These are phyloP conservation scores for Sinopyrophorus schimmeli DNA, from an alignment of 2,888 invertebrate species.

Conservation along the genomic window DNA sequence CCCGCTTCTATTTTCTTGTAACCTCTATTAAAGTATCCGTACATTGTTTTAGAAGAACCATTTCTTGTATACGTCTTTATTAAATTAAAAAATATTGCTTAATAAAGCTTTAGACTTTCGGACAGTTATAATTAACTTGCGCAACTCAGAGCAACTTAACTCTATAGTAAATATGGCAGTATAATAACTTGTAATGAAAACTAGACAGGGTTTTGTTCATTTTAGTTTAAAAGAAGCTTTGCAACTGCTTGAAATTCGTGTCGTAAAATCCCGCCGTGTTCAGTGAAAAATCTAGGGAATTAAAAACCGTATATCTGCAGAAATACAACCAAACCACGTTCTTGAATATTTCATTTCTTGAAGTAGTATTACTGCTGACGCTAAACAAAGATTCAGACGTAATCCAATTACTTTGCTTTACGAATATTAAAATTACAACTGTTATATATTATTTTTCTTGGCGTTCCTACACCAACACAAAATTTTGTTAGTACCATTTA, in stretches of 20 bases:
- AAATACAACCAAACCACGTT: conserved; percentile 35
- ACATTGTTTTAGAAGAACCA: too few species aligned
- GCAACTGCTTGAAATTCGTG: conserved; percentile 34
- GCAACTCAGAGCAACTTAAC: too few species aligned
- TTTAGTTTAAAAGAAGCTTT: conserved; percentile 21
- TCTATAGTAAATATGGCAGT: conserved; percentile 15
- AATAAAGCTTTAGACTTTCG: too few species aligned
- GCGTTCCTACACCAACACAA: conserved; percentile 28
- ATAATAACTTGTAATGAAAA: conserved; percentile 14
- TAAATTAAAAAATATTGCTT: too few species aligned
- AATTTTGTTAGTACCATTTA: conserved; percentile 17
- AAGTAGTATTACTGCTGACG: conserved; percentile 41
- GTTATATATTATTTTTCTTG: conserved; percentile 45
- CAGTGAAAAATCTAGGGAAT: conserved; percentile 38
- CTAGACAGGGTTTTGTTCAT: conserved; percentile 8
- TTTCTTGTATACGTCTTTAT: too few species aligned
- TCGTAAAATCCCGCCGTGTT: conserved; percentile 34
- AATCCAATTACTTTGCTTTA: conserved; percentile 47
- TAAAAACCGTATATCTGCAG: conserved; percentile 34
- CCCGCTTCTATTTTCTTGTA: conserved; percentile 11
- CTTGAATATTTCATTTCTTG: conserved; percentile 48
- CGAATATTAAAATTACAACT: conserved; percentile 44
- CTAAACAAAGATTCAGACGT: conserved; percentile 46
- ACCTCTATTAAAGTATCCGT: too few species aligned
- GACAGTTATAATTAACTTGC: too few species aligned